A percentile compares a stretch with the other conserved stretches of the same genome.
These are phyloP conservation scores for Eilema griseolum DNA, from an alignment of 2,888 invertebrate species.

Conservation along the genomic window DNA sequence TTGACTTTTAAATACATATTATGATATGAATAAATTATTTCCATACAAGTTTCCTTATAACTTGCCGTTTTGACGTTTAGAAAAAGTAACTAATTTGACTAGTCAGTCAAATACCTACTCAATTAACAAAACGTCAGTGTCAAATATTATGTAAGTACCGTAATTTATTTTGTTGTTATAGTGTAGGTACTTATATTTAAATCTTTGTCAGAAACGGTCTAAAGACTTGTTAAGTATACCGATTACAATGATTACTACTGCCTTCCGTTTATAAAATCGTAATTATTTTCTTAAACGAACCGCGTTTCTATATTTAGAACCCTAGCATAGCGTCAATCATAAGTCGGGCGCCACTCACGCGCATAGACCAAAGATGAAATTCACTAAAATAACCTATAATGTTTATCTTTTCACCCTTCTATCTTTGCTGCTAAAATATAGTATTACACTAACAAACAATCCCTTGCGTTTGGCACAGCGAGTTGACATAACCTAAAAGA, in stretches of 20 bases:
- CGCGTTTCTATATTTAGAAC: constrained; percentile 45
- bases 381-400: constrained; percentile 83
- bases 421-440: constrained; percentile 84
- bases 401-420: constrained; percentile 86
- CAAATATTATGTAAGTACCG: no score
- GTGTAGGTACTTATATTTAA: not conserved
- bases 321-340: constrained; percentile 79
- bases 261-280: not conserved
- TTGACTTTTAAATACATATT: no score
- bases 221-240: not conserved
- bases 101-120: no score
- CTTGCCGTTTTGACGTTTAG: no score
- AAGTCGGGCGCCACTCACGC: constrained; percentile 81
- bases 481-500: constrained; percentile 26
- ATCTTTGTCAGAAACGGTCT: not conserved
- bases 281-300: not conserved
- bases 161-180: no score
- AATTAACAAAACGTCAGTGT: no score
- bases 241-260: not conserved
- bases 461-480: constrained; percentile 38
- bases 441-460: constrained; percentile 79
- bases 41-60: no score
- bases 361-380: constrained; percentile 79
- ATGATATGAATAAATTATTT: no score
- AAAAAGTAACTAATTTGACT: no score